A percentile compares a stretch with the other conserved stretches of the same genome.
Evolutionary conservation across 2,888 invertebrate species (phyloP).

Genomic region (Lycophotia porphyrea): DNA sequence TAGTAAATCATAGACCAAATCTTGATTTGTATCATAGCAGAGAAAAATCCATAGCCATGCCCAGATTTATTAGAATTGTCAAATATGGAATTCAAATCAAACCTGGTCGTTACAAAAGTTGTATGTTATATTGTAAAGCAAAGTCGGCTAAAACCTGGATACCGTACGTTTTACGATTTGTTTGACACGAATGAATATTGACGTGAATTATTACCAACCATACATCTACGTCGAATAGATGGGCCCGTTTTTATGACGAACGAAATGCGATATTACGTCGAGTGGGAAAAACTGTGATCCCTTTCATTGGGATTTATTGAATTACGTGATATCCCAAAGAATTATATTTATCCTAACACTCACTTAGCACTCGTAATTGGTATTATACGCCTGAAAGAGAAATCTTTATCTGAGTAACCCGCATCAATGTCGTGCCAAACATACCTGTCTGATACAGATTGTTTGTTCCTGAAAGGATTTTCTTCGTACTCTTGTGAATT

Average conservation of each 20-base stretch:
- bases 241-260: conserved; percentile 81
- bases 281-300: conserved; percentile 78
- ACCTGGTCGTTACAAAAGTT: conserved; percentile 42
- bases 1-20: conserved; percentile 13
- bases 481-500: conserved; percentile 55
- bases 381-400: conserved; percentile 51
- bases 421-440: conserved; percentile 68
- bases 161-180: conserved; percentile 80
- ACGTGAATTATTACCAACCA: conserved; percentile 80
- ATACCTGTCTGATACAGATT: conserved; percentile 62
- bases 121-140: conserved; percentile 52
- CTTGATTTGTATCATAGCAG: conserved; percentile 12
- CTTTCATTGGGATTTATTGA: conserved; percentile 80
- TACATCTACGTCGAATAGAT: conserved; percentile 76
- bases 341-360: conserved; percentile 36
- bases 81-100: conserved; percentile 54
- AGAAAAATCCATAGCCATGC: conserved; percentile 1
- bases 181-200: conserved; percentile 82
- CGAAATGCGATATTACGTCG: conserved; percentile 76
- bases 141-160: conserved; percentile 52
- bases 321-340: conserved; percentile 64
- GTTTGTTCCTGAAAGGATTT: conserved; percentile 58
- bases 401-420: conserved; percentile 67
- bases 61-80: conserved; percentile 41
- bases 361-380: conserved; percentile 52